Conservation (phyloP, 2,113 vertebrate species). For the Bubo blakistoni region DNA sequence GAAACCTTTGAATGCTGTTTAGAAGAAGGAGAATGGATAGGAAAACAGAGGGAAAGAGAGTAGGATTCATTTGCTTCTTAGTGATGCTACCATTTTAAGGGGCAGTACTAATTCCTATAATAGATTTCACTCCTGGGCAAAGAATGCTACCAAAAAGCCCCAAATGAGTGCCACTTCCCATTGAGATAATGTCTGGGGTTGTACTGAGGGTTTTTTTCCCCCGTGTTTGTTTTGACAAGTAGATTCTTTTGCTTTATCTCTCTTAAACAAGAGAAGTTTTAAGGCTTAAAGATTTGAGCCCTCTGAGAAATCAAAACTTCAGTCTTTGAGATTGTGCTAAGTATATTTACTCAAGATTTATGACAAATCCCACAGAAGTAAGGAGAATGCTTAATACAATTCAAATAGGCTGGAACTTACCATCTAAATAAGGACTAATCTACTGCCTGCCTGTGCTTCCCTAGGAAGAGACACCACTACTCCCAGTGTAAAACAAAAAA, state of each 20-base stretch:
- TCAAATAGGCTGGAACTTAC: constrained; percentile 61
- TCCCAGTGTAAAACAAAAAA: constrained; percentile 58
- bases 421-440: constrained; percentile 67
- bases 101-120: constrained; percentile 59
- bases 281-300: constrained; percentile 65
- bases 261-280: constrained; percentile 55
- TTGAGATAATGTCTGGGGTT: constrained; percentile 61
- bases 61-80: constrained; percentile 55
- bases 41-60: constrained; percentile 36
- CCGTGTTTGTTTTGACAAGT: constrained; percentile 68
- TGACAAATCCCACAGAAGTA: constrained; percentile 63
- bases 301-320: constrained; percentile 67
- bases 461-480: constrained; percentile 34
- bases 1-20: constrained; percentile 60
- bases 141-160: constrained; percentile 37
- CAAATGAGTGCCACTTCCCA: constrained; percentile 59
- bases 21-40: constrained; percentile 41
- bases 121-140: constrained; percentile 55
- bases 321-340: constrained; percentile 50
- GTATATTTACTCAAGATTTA: constrained; percentile 68
- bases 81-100: constrained; percentile 57
- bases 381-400: constrained; percentile 67
- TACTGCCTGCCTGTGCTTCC: constrained; percentile 43
- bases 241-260: constrained; percentile 68
- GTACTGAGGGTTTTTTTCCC: background rate